Conservation (phyloP, 2,888 invertebrate genomes). For the Volucella bombylans region DNA sequence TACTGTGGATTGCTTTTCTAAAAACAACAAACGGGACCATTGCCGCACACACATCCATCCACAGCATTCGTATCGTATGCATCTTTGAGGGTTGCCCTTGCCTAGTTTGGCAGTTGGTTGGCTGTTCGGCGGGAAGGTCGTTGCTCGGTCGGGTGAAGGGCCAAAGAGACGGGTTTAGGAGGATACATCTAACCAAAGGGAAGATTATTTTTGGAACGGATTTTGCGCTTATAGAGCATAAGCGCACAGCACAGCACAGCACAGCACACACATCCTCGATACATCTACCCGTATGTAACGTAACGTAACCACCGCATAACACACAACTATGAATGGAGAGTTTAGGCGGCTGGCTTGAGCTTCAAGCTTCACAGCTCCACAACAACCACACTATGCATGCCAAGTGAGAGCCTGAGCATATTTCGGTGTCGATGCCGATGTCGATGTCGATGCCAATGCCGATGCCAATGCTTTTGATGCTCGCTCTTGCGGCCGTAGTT, state of each 20-base stretch:
- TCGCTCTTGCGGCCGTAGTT: conserved; percentile 69
- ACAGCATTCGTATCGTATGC: conserved; percentile 9
- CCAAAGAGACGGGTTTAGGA: conserved; percentile 35
- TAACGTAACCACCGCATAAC: conserved; percentile 52
- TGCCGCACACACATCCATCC: conserved; percentile 29
- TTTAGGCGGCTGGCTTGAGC: conserved; percentile 67
- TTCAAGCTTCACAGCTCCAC: conserved; percentile 52
- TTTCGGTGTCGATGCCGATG: conserved; percentile 24
- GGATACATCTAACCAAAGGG: conserved; percentile 65
- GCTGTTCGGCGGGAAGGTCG: background rate
- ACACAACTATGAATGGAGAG: conserved; percentile 68
- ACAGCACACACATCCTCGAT: conserved; percentile 59
- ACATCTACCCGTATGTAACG: background rate
- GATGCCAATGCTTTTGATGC: conserved; percentile 59
- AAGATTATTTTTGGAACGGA: conserved; percentile 71
- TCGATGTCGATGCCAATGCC: conserved; percentile 1
- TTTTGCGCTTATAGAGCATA: conserved; percentile 72
- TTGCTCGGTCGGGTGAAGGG: conserved; percentile 3
- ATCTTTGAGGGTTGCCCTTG: conserved; percentile 62
- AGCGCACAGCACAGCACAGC: conserved; percentile 49
- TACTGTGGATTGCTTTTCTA: conserved; percentile 34
- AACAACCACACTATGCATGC: conserved; percentile 40
- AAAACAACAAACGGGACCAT: conserved; percentile 42
- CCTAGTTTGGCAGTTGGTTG: conserved; percentile 69
- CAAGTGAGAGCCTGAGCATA: conserved; percentile 13